A percentile compares a stretch with the other conserved stretches of the same genome.
These are phyloP conservation scores for Sakesphorus luctuosus DNA, from an alignment of 2,113 vertebrate species.

Conservation along the genomic window DNA sequence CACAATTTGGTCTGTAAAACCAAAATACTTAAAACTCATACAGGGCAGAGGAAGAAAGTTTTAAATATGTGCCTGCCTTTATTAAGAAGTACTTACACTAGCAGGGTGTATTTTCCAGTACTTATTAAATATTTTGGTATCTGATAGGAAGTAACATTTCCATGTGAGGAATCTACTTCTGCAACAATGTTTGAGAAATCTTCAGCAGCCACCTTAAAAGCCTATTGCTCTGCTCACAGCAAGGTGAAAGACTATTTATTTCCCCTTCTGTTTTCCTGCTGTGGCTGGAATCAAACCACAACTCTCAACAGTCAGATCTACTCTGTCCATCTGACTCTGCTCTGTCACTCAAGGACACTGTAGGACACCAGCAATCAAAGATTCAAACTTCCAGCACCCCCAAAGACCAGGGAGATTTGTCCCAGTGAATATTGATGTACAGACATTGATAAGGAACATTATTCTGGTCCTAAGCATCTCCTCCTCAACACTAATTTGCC, in stretches of 20 bases:
- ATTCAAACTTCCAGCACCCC: background rate
- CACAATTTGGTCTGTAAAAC: background rate
- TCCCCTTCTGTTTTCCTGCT: background rate
- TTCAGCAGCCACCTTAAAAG: background rate
- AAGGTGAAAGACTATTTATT: background rate
- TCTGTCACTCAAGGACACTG: background rate
- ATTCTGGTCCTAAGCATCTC: background rate
- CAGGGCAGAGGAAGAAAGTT: background rate
- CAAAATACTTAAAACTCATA: background rate
- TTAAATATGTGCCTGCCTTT: background rate
- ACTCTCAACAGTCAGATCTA: background rate
- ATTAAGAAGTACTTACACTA: background rate
- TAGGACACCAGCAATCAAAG: background rate
- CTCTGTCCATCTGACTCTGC: background rate
- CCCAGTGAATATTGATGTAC: fast-evolving
- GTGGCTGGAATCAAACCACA: background rate
- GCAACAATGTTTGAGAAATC: background rate
- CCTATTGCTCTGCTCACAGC: background rate
- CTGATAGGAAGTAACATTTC: background rate
- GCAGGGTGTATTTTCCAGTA: background rate
- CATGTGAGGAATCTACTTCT: background rate
- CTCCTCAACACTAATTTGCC: background rate
- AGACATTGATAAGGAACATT: background rate
- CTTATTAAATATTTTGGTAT: background rate
- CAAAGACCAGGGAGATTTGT: background rate